Base-by-base conservation (phyloP, 2,113 vertebrate genomes). In the Phoxinus phoxinus region DNA sequence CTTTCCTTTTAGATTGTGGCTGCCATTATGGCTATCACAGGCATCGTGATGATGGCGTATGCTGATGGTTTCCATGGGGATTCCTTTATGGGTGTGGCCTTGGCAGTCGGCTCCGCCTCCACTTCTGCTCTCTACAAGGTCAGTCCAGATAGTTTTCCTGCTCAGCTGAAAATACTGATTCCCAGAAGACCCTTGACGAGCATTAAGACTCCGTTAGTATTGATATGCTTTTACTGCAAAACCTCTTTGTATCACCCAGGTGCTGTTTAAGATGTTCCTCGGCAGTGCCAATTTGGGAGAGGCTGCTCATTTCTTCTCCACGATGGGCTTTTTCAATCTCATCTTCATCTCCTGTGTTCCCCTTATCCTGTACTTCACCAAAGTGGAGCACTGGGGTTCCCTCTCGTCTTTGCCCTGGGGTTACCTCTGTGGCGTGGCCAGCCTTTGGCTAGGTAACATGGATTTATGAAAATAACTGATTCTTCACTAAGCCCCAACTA, bases 31-130 rank as follows among this genome's bases (percentile, higher is more conserved):
- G 98, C 98, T 67, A 99, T 99, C 91, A 98, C 98, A 0, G 98
- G 98, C 7, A 99, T 99, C 1, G 98, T 99, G 15, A 99, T 99
- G 98, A 99, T 99, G 98, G 98, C 98, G 0, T 99, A 99, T 85
- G 98, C 97, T 58, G 98, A 99, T 75, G 98, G 98, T 85, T 99
- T 99, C 93, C 98, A 98, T 63, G 96, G 97, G 0, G 98, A 99
- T 89, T 99, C 98, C 1, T 97, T 99, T 89, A 96, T 98, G 35
- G 98, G 98, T 9, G 97, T 99, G 80, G 98, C 98, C 0, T 94
- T 99, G 76, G 98, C 98, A 5, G 98, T 99, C 76, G 98, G 98
- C 78, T 99, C 98, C 1, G 98, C 98, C 83, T 99, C 97, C 8
- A 98, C 97, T 0, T 99, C 98, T 19, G 98, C 98, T 0, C 89